phyloP scores from a whole-genome alignment of 2,797 vertebrate genomes.

The Gastrophryne carolinensis region DNA sequence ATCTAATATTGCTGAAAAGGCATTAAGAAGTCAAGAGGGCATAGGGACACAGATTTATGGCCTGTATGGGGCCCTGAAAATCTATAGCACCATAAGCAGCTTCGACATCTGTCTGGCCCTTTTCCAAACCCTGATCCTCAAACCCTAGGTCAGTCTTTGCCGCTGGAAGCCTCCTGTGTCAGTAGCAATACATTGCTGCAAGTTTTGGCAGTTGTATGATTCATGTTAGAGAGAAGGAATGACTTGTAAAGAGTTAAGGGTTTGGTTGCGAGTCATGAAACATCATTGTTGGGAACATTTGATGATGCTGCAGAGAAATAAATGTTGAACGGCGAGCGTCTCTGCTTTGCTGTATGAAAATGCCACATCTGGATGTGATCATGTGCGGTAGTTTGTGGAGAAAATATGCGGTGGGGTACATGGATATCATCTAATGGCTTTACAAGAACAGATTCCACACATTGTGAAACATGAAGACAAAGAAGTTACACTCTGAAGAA shows the following conservation, averaged over 20 bases:
- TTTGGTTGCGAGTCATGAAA: not conserved
- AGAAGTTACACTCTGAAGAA: not conserved
- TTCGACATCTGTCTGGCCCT: no score
- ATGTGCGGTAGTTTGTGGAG: not conserved
- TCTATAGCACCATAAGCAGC: no score
- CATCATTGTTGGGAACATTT: slow-evolving; percentile 1
- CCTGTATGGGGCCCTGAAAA: no score
- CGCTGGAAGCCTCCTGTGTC: no score
- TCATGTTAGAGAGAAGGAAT: no score
- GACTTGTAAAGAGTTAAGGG: not conserved
- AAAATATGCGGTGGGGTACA: not conserved
- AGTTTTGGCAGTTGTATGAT: no score
- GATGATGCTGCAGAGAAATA: not conserved
- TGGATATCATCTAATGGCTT: not conserved
- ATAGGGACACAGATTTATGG: no score
- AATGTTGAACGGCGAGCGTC: not conserved
- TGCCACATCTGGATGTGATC: slow-evolving; percentile 32
- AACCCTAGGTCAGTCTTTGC: no score
- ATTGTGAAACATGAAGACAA: not conserved
- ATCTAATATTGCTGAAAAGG: no score
- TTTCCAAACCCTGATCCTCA: no score
- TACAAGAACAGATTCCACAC: not conserved
- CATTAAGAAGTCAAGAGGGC: no score
- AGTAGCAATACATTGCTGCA: no score
- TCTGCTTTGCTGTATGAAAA: not conserved